Base-by-base conservation (phyloP, 2,113 vertebrate species). In the Triplophysa siluroides region DNA sequence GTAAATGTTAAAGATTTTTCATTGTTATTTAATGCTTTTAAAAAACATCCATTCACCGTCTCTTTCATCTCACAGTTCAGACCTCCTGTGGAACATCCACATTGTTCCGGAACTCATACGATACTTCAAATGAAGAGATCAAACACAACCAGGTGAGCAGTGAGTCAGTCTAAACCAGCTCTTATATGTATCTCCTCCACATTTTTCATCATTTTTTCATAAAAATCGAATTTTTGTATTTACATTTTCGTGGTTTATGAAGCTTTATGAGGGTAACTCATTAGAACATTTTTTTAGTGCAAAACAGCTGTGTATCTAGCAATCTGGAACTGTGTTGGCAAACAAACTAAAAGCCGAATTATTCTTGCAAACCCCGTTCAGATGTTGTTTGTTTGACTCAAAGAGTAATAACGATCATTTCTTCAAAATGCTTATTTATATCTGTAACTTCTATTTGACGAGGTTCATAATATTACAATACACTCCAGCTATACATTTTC, bases 71-170 rank as follows among this genome's bases (percentile, higher is more conserved):
- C 61, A 8, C 85, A 96, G 95, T 94, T 92, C 96, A 96, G 89
- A 95, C 94, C 84, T 93, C 92, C 56, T 95, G 96, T 88, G 97
- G 96, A 89, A 96, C 97, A 83, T 96, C 97, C 18, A 97, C 96
- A 63, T 93, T 98, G 90, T 99, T 97, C 88, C 95, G 96, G 88
- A 99, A 98, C 92, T 97, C 98, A 0, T 98, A 98, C 83, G 94
- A 95, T 88, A 95, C 96, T 0, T 93, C 95, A 86, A 90, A 93
- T 81, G 97, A 98, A 89, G 97, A 98, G 88, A 93, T 98, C 89
- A 98, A 98, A 92, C 96, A 95, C 86, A 98, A 96, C 91, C 96
- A 98, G 95, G 98, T 97, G 89, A 90, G 77, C 11, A 14, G 0
- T 33, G 33, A 26, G 38, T 24, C 56, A 45, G 61, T 43, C 56